A percentile compares a stretch with the other conserved stretches of the same genome.
Evolutionary conservation across 1,140 invertebrate genomes (phyloP).

Genomic region (Cataglyphis hispanica): DNA sequence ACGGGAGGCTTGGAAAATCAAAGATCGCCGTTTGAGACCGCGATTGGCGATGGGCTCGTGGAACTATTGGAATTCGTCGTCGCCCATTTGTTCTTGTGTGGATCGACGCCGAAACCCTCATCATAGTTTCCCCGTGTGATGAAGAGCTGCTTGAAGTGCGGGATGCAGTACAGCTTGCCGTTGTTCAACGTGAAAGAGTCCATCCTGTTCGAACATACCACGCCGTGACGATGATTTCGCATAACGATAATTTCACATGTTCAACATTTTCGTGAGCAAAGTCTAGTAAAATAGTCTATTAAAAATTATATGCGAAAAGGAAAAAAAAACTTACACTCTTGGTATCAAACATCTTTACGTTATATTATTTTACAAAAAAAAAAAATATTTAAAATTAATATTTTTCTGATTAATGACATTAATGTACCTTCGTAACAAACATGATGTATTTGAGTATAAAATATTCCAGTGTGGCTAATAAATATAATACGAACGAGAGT

Average conservation of each 20-base stretch:
- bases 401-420: background rate
- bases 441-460: background rate
- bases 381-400: background rate
- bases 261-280: slow-evolving; percentile 12
- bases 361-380: background rate
- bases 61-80: slow-evolving; percentile 70
- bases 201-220: slow-evolving; percentile 88
- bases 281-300: too few species aligned
- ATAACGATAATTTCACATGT: background rate
- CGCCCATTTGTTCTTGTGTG: slow-evolving; percentile 89
- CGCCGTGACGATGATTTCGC: slow-evolving; percentile 17
- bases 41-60: slow-evolving; percentile 78
- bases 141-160: slow-evolving; percentile 94
- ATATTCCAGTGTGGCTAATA: background rate
- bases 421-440: too few species aligned
- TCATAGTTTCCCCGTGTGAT: slow-evolving; percentile 95
- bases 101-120: slow-evolving; percentile 91
- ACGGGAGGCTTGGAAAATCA: slow-evolving; percentile 68
- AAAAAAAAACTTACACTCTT: background rate
- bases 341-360: background rate
- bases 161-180: slow-evolving; percentile 92
- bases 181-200: slow-evolving; percentile 92
- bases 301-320: background rate
- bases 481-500: background rate
- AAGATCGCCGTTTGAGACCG: slow-evolving; percentile 82